These are phyloP conservation scores for Poecilia velifera DNA, from an alignment of 2,797 vertebrate genomes.

Conservation along the genomic window DNA sequence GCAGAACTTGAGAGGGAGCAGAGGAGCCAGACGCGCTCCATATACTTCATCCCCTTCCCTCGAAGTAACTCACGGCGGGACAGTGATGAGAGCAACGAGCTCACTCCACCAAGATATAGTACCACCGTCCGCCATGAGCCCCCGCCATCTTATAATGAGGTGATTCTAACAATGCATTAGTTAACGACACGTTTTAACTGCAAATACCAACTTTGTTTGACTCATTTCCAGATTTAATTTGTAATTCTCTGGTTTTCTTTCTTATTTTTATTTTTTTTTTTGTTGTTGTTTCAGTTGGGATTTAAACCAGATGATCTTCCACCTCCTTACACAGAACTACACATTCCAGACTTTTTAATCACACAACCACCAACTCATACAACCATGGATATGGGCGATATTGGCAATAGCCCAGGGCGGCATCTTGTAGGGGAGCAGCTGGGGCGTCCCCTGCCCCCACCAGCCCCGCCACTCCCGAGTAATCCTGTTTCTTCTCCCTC, in stretches of 20 bases:
- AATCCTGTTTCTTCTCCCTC: too few species aligned
- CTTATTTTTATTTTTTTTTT: constrained; percentile 33
- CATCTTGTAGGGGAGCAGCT: too few species aligned
- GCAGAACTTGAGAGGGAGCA: constrained; percentile 30
- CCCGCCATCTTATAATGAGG: constrained; percentile 74
- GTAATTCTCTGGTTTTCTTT: background rate
- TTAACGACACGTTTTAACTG: background rate
- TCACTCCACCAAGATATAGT: constrained; percentile 49
- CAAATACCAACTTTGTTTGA: background rate
- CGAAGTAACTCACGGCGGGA: constrained; percentile 33
- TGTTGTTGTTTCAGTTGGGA: constrained; percentile 56
- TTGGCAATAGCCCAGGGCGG: too few species aligned
- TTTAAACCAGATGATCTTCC: constrained; percentile 70
- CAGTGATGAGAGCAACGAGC: constrained; percentile 38
- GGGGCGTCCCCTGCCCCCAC: too few species aligned
- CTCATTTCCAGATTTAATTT: background rate
- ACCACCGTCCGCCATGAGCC: constrained; percentile 24
- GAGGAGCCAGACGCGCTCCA: background rate
- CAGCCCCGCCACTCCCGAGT: too few species aligned
- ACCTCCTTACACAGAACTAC: constrained; percentile 63
- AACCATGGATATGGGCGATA: background rate
- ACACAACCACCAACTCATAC: constrained; percentile 16
- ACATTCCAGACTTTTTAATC: constrained; percentile 32
- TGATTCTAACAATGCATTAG: constrained; percentile 18
- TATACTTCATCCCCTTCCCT: constrained; percentile 72